Conservation (phyloP, 2,888 invertebrate genomes). For the Sympetrum striolatum region DNA sequence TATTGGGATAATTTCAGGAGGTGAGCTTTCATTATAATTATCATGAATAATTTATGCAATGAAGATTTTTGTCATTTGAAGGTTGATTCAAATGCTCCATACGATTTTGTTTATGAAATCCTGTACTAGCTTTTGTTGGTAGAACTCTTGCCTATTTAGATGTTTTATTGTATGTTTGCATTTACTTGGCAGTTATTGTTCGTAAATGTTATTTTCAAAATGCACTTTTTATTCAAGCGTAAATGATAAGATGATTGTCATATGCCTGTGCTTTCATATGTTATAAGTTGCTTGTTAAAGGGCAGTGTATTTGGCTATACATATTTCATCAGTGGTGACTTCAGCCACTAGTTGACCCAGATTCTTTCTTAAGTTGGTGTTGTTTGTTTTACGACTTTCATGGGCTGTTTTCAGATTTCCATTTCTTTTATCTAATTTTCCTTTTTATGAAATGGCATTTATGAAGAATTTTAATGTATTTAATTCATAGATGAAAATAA, state of each 20-base stretch:
- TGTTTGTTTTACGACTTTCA: not conserved
- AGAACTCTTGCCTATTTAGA: conserved; percentile 47
- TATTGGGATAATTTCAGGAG: conserved; percentile 95
- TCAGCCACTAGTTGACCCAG: not conserved
- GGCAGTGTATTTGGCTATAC: not conserved
- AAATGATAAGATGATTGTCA: not conserved
- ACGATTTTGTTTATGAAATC: conserved; percentile 45
- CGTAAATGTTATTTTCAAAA: not conserved
- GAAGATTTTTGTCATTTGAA: not conserved
- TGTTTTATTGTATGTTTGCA: conserved; percentile 32
- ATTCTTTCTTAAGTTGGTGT: not conserved
- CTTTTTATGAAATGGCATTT: not conserved
- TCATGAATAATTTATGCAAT: not conserved
- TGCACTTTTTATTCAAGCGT: not conserved
- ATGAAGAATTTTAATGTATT: not conserved
- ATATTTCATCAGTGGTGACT: not conserved
- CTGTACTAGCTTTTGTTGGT: conserved; percentile 41
- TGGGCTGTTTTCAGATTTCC: not conserved
- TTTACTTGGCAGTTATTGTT: not conserved
- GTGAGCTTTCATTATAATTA: conserved; percentile 62
- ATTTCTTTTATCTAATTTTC: not conserved
- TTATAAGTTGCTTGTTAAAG: not conserved
- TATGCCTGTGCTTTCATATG: not conserved
- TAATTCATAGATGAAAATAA: not conserved
- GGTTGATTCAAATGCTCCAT: conserved; percentile 43